Percentiles rank a stretch among this genome's conserved stretches.
Conservation (phyloP, 92 coral and sea anemone genomes). For the Parazoanthus darwini region DNA sequence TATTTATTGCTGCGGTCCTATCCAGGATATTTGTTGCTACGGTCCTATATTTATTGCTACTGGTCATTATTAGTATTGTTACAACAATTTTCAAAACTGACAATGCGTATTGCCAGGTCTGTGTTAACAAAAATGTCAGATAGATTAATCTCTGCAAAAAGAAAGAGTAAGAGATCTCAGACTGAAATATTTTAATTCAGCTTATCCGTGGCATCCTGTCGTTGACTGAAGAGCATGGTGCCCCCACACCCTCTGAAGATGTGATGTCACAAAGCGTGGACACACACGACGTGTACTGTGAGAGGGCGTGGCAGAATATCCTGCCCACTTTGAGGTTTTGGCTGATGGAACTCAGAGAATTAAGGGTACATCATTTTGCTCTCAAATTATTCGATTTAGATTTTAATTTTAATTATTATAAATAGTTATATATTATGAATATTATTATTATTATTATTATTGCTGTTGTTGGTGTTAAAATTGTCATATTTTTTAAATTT, state of each 20-base stretch:
- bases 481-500: too few species aligned
- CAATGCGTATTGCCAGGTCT: too few species aligned
- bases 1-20: too few species aligned
- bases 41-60: too few species aligned
- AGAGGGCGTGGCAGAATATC: slow-evolving; percentile 92
- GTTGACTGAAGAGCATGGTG: slow-evolving; percentile 66
- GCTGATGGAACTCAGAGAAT: slow-evolving; percentile 74
- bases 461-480: too few species aligned
- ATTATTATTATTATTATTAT: too few species aligned
- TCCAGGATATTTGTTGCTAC: too few species aligned
- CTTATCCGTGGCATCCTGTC: slow-evolving; percentile 71
- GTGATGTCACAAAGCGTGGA: slow-evolving; percentile 81
- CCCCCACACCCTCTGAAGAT: slow-evolving; percentile 63
- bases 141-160: too few species aligned
- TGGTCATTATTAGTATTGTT: too few species aligned
- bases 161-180: too few species aligned
- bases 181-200: slow-evolving; percentile 35
- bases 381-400: not conserved
- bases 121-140: too few species aligned
- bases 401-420: not conserved
- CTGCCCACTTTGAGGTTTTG: slow-evolving; percentile 82
- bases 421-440: not conserved
- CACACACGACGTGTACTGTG: slow-evolving; percentile 87
- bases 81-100: too few species aligned
- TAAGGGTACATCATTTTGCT: slow-evolving; percentile 54